Evolutionary conservation across 2,888 invertebrate species (phyloP), one percentile per base, ranked within the genome.

Genomic region (Platynereis dumerilii): DNA sequence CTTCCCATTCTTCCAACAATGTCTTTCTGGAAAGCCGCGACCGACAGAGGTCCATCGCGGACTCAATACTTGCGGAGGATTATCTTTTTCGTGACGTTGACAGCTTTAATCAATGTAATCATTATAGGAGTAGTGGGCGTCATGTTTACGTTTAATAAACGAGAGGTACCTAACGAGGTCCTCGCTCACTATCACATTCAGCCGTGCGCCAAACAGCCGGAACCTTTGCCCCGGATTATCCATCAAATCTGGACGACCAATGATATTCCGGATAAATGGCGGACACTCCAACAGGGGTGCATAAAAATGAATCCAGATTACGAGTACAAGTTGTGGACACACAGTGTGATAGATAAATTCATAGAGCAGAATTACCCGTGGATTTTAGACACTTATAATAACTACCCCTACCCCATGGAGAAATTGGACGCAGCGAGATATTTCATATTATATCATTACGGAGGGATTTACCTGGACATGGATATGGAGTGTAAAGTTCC

Each of bases 401-500:
- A 55, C 7, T 55, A 55, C 24, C 55, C 55, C 12, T 55, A 55
- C 55, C 24, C 24, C 5, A 26, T 55, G 28, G 26, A 55, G n/a
- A 55, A 55, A 24, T 10, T 55, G n/a, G 55, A 55, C 22, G 24
- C 55, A 17, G 55, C 26, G 24, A 2, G 55, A 17, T 27, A 27
- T 17, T 55, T 55, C n/a, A 55, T 55, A 3, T 10, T 55, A 3
- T 27, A 55, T 24, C 28, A 55, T 24, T 55, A 22, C 28, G 55
- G 55, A 24, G 55, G 55, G 7, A 24, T 55, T 3, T 55, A 55
- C n/a, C n/a, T 55, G 2, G 55, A 55, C 55, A 55, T 55, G 28
- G 55, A 55, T 26, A 55, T 55, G 28, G 55, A 55, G n/a, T 55
- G 55, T 17, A 55, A 55, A 26, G 55, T 55, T 17, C 55, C 55